These are phyloP conservation scores for Scaptomyza hsui DNA, from an alignment of 1,140 invertebrate species.

Conservation along the genomic window DNA sequence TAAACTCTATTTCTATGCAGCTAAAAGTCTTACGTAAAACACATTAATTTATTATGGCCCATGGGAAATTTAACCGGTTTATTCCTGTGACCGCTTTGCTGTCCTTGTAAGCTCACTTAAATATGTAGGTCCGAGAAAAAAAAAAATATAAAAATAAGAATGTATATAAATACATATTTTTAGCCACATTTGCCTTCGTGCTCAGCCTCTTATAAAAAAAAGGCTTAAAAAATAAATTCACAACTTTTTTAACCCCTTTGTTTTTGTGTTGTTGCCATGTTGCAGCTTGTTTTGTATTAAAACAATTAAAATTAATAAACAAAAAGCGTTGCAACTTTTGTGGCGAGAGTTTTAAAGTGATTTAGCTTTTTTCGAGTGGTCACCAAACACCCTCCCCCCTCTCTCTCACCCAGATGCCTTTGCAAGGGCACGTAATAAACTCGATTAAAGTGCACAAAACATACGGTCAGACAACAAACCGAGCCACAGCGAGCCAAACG, in stretches of 20 bases:
- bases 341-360: constrained; percentile 48
- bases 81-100: background rate
- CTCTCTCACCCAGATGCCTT: background rate
- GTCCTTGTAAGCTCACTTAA: constrained; percentile 5
- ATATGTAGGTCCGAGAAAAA: constrained; percentile 11
- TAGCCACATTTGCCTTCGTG: constrained; percentile 10
- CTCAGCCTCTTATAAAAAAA: constrained; percentile 10
- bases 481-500: constrained; percentile 14
- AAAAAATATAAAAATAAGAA: too few relatives aligned
- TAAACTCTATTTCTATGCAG: background rate
- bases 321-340: constrained; percentile 54
- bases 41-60: constrained; percentile 14
- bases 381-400: background rate
- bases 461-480: constrained; percentile 71
- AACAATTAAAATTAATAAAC: constrained; percentile 61
- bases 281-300: constrained; percentile 29
- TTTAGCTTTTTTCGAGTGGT: constrained; percentile 34
- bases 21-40: background rate
- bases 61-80: constrained; percentile 22
- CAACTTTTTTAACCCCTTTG: constrained; percentile 39
- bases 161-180: constrained; percentile 17
- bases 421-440: constrained; percentile 69
- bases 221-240: constrained; percentile 21
- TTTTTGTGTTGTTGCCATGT: constrained; percentile 8
- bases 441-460: constrained; percentile 76